Conservation (phyloP, 2,888 invertebrate species). For the Antheraea assamensis region DNA sequence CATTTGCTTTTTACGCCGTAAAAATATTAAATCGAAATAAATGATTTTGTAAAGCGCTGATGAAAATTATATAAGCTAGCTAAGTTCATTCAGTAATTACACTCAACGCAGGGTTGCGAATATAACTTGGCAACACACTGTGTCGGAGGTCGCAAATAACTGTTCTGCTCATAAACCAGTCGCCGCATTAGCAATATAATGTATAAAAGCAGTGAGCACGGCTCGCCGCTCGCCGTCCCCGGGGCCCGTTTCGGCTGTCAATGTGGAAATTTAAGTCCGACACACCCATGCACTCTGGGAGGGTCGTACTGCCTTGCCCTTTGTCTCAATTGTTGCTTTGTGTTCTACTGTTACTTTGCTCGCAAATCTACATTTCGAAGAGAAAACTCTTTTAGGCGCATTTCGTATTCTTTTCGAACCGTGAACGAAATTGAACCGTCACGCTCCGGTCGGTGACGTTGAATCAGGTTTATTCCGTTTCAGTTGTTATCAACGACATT, state of each 20-base stretch:
- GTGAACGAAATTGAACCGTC: no score
- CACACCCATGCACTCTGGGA: constrained; percentile 80
- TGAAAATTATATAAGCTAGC: neutral
- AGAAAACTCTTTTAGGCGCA: no score
- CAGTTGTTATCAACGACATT: no score
- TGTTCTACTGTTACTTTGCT: constrained; percentile 41
- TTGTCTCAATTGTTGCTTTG: constrained; percentile 72
- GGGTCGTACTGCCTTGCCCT: constrained; percentile 76
- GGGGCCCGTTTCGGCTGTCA: constrained; percentile 80
- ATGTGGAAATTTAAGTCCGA: constrained; percentile 80
- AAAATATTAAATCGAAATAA: neutral
- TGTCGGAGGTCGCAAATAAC: constrained; percentile 74
- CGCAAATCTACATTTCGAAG: constrained; percentile 22
- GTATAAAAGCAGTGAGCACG: constrained; percentile 81
- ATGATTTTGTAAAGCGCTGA: neutral
- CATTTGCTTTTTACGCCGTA: neutral
- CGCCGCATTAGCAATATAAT: constrained; percentile 80
- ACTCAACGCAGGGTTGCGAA: neutral
- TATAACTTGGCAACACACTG: constrained; percentile 37
- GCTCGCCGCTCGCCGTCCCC: constrained; percentile 71
- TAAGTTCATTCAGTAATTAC: constrained; percentile 2
- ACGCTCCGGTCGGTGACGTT: no score
- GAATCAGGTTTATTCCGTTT: no score
- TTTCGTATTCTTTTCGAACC: no score
- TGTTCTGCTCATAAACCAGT: constrained; percentile 76